Evolutionary conservation across 1,140 invertebrate genomes (phyloP).

Genomic region (Danaus plexippus): DNA sequence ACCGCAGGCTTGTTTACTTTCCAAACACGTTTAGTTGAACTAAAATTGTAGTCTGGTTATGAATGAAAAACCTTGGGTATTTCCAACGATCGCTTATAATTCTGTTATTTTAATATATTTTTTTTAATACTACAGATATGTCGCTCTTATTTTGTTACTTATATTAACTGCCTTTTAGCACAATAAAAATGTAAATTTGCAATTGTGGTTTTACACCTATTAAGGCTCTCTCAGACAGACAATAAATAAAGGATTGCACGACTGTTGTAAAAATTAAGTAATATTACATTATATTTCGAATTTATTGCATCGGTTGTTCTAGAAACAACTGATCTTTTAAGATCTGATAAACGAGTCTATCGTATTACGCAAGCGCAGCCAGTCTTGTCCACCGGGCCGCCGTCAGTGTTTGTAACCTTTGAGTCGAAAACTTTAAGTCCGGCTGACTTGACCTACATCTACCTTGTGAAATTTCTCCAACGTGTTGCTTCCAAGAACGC

Average conservation of each 20-base stretch:
- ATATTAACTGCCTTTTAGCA: not conserved
- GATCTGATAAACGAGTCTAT: constrained; percentile 64
- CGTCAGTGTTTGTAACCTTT: constrained; percentile 57
- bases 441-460: constrained; percentile 66
- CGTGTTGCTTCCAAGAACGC: constrained; percentile 55
- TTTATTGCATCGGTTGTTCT: constrained; percentile 33
- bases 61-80: constrained; percentile 58
- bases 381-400: constrained; percentile 41
- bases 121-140: no score
- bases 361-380: constrained; percentile 61
- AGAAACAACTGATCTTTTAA: constrained; percentile 58
- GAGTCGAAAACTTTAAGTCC: constrained; percentile 62
- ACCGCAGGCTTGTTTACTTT: constrained; percentile 44
- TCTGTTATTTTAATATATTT: no score
- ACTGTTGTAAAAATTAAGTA: no score
- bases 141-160: no score
- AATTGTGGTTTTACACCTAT: no score
- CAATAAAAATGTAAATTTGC: not conserved
- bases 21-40: constrained; percentile 31
- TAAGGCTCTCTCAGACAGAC: no score
- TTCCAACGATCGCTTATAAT: constrained; percentile 22
- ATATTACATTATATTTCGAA: not conserved
- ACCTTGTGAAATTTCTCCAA: constrained; percentile 68
- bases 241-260: no score
- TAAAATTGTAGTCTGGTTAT: constrained; percentile 26